Evolutionary conservation across 2,888 invertebrate genomes (phyloP), one percentile per base, ranked within the genome.

Genomic region (Cephalotes varians): DNA sequence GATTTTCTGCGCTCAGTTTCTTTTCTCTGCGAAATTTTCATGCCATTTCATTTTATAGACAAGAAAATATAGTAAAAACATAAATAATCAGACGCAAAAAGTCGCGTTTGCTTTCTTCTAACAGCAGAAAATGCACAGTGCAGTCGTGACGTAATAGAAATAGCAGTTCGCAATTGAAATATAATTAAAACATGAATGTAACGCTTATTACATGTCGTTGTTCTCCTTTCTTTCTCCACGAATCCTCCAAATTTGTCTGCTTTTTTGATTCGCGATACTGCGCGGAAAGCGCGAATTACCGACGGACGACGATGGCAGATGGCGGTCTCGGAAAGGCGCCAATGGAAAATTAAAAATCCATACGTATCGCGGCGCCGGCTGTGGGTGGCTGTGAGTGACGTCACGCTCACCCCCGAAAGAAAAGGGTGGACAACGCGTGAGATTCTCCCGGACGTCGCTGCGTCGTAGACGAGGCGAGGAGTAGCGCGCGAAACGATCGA

Each of bases 341-440:
- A 71, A 51, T 2, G 40, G 25, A 21, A 82, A 79, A 85, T 86
- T 62, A 85, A 85, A 85, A 85, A 85, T 85, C 85, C 77, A 79
- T 85, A 79, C 77, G 56, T 74, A 51, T 47, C 15, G 58, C 51
- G 54, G 58, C 71, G 54, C 56, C 47, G 60, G 56, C 64, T 49
- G 21, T 40, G 1, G 21, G 2, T 9, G 12, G 40, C 40, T 40
- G 37, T 21, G 21, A 12, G 25, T 88, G 88, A 88, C 88, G 88
- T 88, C 88, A 88, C 79, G 51, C 12, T 49, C 40, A 0, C 37
- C 54, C 34, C 58, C 64, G 58, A 62, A 74, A 84, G 77, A 84
- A 56, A 88, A 82, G 67, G 60, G 5, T 3, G 34, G 56, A 25
- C 47, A 10, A 18, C 44, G 40, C 40, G 10, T 21, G 37, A 25